Evolutionary conservation across 2,888 invertebrate species (phyloP).

Genomic region (Beris chalybata): DNA sequence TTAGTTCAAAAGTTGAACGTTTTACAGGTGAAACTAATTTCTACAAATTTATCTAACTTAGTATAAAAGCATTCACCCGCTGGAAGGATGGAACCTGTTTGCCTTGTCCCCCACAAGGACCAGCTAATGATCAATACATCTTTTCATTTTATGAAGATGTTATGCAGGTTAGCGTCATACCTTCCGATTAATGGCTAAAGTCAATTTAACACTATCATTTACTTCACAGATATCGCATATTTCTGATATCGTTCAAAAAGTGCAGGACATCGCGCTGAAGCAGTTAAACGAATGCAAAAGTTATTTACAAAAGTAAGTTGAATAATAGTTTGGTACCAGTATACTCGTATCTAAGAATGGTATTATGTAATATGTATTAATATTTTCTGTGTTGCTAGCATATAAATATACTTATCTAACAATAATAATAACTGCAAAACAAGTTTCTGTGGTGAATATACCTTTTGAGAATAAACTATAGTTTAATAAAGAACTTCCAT

Average conservation of each 20-base stretch:
- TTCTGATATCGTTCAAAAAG: constrained; percentile 65
- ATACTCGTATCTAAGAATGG: too few species aligned
- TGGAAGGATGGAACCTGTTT: constrained; percentile 86
- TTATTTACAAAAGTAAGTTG: constrained; percentile 62
- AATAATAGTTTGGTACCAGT: not conserved
- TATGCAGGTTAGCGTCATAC: constrained; percentile 59
- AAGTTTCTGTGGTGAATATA: too few species aligned
- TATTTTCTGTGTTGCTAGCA: too few species aligned
- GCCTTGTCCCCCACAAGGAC: constrained; percentile 65
- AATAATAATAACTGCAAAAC: too few species aligned
- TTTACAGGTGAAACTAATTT: not conserved
- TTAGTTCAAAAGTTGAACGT: constrained; percentile 46
- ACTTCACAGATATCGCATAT: constrained; percentile 71
- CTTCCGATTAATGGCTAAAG: not conserved
- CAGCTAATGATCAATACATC: constrained; percentile 55
- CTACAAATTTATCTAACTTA: not conserved
- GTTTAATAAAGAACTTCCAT: too few species aligned
- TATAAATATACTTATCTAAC: too few species aligned
- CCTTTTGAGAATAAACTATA: too few species aligned
- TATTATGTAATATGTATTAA: too few species aligned
- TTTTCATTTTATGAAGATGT: constrained; percentile 83
- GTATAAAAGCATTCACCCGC: constrained; percentile 61
- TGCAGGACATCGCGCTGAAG: constrained; percentile 69
- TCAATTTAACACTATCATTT: constrained; percentile 56
- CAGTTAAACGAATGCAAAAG: constrained; percentile 67